Percentiles rank a stretch among this genome's conserved stretches.
These are phyloP conservation scores for Notarius quadriscutis DNA, from an alignment of 2,113 vertebrate species.

Conservation along the genomic window DNA sequence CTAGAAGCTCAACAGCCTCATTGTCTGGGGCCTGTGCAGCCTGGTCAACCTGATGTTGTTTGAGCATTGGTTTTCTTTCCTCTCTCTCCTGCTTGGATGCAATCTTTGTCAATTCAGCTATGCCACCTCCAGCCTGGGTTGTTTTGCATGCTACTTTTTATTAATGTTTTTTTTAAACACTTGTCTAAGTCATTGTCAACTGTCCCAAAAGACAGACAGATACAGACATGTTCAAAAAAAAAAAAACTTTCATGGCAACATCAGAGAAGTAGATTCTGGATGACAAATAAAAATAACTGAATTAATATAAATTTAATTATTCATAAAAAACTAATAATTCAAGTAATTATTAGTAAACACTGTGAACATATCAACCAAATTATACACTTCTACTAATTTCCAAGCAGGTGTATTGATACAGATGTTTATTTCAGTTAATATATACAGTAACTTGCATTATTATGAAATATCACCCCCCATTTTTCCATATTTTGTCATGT, in stretches of 20 bases:
- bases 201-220: constrained; percentile 48
- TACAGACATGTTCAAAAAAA: constrained; percentile 23
- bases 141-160: constrained; percentile 65
- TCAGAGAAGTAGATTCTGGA: background rate
- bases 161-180: constrained; percentile 60
- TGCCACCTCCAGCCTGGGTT: constrained; percentile 67
- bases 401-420: background rate
- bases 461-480: background rate
- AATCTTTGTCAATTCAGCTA: constrained; percentile 60
- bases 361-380: background rate
- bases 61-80: constrained; percentile 52
- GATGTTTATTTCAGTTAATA: background rate
- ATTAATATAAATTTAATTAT: background rate
- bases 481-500: background rate
- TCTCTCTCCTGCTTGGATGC: constrained; percentile 66
- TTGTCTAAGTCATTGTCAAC: constrained; percentile 64
- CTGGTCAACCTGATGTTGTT: constrained; percentile 52
- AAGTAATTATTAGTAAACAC: background rate
- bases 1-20: background rate
- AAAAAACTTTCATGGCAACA: background rate
- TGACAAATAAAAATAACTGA: background rate
- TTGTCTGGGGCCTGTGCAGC: constrained; percentile 4
- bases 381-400: background rate
- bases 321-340: background rate
- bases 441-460: background rate